Conservation (phyloP, 64 coral and sea anemone genomes). For the Orbicella faveolata region DNA sequence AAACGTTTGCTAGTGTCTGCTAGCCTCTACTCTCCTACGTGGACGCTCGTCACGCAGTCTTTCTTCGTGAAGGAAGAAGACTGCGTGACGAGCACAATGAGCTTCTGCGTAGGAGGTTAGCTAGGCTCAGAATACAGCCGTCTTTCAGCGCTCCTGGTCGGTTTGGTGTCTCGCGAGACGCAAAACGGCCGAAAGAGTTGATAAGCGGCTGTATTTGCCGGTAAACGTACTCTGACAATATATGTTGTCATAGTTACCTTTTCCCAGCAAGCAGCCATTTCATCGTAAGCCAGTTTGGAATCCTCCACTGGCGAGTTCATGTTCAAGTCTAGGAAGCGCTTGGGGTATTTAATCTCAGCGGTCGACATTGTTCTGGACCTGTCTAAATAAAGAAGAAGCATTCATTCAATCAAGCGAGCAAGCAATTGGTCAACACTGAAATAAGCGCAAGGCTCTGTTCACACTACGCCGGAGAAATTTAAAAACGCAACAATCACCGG, state of each 20-base stretch:
- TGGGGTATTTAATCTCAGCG: not conserved
- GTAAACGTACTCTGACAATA: no score
- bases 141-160: no score
- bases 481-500: no score
- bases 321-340: slow-evolving; percentile 8
- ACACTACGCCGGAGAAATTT: no score
- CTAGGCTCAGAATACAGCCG: no score
- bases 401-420: not conserved
- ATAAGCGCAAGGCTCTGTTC: no score
- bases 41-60: not conserved
- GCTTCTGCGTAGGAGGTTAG: no score
- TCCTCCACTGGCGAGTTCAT: slow-evolving; percentile 11
- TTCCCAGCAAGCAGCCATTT: slow-evolving; percentile 17
- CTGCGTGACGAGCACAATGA: not conserved
- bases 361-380: not conserved
- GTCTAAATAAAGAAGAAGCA: not conserved
- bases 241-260: not conserved
- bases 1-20: no score
- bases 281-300: slow-evolving; percentile 29
- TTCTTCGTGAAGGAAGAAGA: not conserved
- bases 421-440: not conserved
- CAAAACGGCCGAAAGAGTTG: no score
- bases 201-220: no score
- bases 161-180: no score
- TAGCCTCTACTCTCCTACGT: no score